Evolutionary conservation across 2,888 invertebrate species (phyloP).

Genomic region (Drosophila infuscata): DNA sequence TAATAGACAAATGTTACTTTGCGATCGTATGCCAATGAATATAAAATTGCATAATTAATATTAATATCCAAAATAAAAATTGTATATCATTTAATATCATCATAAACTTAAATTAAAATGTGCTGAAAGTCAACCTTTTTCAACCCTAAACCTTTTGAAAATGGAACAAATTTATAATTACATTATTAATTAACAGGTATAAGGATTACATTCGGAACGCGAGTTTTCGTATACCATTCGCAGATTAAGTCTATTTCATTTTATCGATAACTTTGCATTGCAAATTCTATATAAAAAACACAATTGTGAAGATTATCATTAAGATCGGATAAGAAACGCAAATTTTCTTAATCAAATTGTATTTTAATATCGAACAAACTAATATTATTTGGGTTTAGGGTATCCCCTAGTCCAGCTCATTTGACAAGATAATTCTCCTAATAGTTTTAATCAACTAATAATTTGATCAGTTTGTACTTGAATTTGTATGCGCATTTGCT

Average conservation of each 20-base stretch:
- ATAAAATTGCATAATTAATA: not conserved
- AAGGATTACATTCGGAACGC: not conserved
- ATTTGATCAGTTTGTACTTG: not conserved
- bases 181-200: not conserved
- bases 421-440: not conserved
- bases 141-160: not conserved
- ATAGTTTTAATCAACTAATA: not conserved
- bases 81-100: not conserved
- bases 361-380: not conserved
- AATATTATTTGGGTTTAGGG: not conserved
- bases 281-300: not conserved
- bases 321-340: not conserved
- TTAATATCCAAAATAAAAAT: not conserved
- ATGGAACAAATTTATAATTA: not conserved
- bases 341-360: not conserved
- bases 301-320: not conserved
- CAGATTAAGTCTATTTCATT: not conserved
- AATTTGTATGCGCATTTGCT: not conserved
- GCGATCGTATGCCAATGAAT: not conserved
- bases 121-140: not conserved
- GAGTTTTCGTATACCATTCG: not conserved
- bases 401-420: not conserved
- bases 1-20: not conserved
- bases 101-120: not conserved
- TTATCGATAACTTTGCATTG: not conserved